A percentile compares a stretch with the other conserved stretches of the same genome.
These are phyloP conservation scores for Oplegnathus fasciatus DNA, from an alignment of 2,113 vertebrate genomes.

Conservation along the genomic window DNA sequence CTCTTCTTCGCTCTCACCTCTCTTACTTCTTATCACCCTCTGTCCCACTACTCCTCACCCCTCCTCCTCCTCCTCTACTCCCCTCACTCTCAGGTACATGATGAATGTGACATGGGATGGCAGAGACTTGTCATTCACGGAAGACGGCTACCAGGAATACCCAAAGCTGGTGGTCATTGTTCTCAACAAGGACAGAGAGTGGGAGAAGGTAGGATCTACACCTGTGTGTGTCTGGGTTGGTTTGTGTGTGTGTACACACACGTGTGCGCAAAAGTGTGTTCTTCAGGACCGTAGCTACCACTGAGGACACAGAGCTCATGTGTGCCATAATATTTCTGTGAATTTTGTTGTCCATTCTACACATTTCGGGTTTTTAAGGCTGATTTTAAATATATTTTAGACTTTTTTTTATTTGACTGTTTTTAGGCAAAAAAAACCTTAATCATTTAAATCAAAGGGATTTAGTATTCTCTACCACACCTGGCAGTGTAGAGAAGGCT, in stretches of 20 bases:
- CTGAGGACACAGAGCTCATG: neutral
- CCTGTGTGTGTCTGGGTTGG: neutral
- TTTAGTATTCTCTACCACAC: neutral
- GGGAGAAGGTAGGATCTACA: constrained; percentile 94
- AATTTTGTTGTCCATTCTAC: neutral
- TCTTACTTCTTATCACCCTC: neutral
- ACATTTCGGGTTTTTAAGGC: neutral
- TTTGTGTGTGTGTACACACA: neutral
- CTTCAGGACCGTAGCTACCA: neutral
- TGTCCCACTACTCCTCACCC: neutral
- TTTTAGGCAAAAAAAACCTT: neutral
- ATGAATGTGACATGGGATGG: constrained; percentile 98
- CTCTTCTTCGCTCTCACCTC: too few relatives aligned
- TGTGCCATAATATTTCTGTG: neutral
- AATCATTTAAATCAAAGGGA: neutral
- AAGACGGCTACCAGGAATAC: constrained; percentile 95
- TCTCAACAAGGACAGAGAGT: constrained; percentile 94
- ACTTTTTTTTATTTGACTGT: neutral
- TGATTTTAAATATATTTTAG: neutral
- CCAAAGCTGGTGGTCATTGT: constrained; percentile 97
- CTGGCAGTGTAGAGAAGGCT: neutral
- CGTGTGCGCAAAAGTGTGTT: neutral
- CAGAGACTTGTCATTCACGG: constrained; percentile 97
- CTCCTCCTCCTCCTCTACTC: neutral
- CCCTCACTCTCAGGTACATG: constrained; percentile 91